Evolutionary conservation across 2,113 vertebrate species (phyloP).

Genomic region (Bubo scandiacus): DNA sequence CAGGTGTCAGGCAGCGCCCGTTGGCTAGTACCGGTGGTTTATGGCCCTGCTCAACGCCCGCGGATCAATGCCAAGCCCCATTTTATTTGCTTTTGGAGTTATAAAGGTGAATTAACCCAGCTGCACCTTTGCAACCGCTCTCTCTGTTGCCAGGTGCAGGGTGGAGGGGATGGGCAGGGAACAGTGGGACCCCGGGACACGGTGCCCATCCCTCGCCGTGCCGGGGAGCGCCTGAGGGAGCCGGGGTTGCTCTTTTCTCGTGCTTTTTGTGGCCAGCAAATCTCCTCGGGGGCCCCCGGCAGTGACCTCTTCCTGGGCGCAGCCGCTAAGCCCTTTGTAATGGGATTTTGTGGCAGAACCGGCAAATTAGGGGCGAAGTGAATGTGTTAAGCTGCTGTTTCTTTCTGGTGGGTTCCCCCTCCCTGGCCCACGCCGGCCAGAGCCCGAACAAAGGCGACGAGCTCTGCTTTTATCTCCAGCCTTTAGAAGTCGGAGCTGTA

Average conservation of each 20-base stretch:
- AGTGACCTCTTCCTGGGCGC: constrained; percentile 58
- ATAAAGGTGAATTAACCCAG: constrained; percentile 36
- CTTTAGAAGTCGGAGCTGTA: neutral
- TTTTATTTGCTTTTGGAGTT: constrained; percentile 16
- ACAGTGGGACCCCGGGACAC: neutral
- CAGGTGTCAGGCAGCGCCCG: neutral
- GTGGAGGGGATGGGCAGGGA: neutral
- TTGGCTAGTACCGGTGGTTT: neutral
- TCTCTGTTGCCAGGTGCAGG: neutral
- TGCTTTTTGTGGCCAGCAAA: constrained; percentile 42
- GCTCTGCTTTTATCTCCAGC: constrained; percentile 25
- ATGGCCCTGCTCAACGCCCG: neutral
- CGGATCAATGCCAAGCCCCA: neutral
- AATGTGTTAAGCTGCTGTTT: constrained; percentile 67
- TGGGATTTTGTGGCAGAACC: constrained; percentile 72
- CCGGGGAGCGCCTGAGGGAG: neutral
- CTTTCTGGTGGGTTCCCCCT: constrained; percentile 52
- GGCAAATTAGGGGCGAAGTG: constrained; percentile 68
- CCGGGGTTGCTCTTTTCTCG: constrained; percentile 67
- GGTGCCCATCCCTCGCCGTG: fast-evolving
- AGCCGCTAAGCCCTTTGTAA: constrained; percentile 67
- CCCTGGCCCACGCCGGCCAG: neutral
- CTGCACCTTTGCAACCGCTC: neutral
- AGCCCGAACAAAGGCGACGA: constrained; percentile 12
- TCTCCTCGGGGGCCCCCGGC: constrained; percentile 14